These are phyloP conservation scores for Danaus plexippus DNA, from an alignment of 1,140 invertebrate genomes.

Conservation along the genomic window DNA sequence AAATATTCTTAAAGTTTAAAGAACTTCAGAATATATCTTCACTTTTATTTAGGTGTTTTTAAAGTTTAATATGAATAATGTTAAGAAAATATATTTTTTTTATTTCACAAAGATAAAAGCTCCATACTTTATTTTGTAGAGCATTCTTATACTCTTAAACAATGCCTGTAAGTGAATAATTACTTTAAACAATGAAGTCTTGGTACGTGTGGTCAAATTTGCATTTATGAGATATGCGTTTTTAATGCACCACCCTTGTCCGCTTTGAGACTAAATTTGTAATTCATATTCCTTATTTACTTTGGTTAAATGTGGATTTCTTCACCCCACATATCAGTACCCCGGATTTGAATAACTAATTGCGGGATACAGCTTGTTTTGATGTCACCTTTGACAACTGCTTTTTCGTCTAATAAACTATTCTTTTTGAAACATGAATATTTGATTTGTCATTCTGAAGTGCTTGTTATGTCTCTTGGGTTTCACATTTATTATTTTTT, in stretches of 20 bases:
- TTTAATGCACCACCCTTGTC: slow-evolving; percentile 25
- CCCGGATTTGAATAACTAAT: slow-evolving; percentile 44
- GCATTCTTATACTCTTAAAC: no score
- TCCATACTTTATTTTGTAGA: no score
- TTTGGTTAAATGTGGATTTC: slow-evolving; percentile 24
- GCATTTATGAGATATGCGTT: slow-evolving; percentile 29
- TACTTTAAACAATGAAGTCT: no score
- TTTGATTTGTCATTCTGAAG: slow-evolving; percentile 6
- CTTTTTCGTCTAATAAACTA: slow-evolving; percentile 12
- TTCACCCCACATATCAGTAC: slow-evolving; percentile 22
- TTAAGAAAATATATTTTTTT: no score
- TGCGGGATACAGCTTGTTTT: slow-evolving; percentile 11
- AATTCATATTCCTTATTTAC: slow-evolving; percentile 39
- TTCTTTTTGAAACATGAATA: slow-evolving; percentile 13
- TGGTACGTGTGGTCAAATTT: slow-evolving; percentile 20
- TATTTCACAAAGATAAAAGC: no score
- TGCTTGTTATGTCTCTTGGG: not conserved
- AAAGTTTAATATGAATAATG: no score
- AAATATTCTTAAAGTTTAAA: no score
- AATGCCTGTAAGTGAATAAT: no score
- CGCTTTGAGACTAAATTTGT: slow-evolving; percentile 31
- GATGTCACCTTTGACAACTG: slow-evolving; percentile 15
- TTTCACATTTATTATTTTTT: slow-evolving; percentile 40
- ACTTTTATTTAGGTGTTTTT: no score
- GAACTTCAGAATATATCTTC: no score